Evolutionary conservation across 1,140 invertebrate species (phyloP), one percentile per base, ranked within the genome.

Genomic region (Carcinoscorpius rotundicauda): DNA sequence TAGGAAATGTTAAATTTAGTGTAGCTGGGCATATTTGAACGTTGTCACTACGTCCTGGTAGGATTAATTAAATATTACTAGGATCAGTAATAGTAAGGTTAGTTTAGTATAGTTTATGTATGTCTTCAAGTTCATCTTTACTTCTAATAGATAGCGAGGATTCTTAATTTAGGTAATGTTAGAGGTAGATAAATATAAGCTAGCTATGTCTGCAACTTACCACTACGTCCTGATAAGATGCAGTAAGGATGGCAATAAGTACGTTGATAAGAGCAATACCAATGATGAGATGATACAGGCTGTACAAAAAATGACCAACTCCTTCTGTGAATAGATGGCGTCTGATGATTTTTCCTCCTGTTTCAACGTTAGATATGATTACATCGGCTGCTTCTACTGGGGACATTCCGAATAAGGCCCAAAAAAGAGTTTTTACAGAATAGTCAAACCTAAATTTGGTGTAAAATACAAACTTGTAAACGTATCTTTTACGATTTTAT

Each of bases 221-320:
- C 1, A 64, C 53, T 4, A 87, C 84, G 69, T 79, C 76, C 72
- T 86, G 84, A 72, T 85, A 86, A 0, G 85, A 86, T 67, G 85
- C 86, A 29, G 84, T 83, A 82, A 88, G 86, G 69, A 86, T 85
- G 4, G 86, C 86, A 67, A 88, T 87, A 52, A 88, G 78, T 82
- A 87, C 87, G 75, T 88, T 88, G 52, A 88, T 73, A n/a, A 88
- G 81, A 11, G 87, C 82, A 59, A 87, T 81, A 52, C 87, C 83
- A 49, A 81, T 82, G 58, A 87, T 81, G 53, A 85, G 81, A 74
- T 85, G 81, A 69, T 84, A 86, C 53, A 77, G 78, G 6, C 81
- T 83, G 68, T 84, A 86, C 49, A 81, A 78, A 29, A 84, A 75
- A 68, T 83, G 83, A 48, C 83, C 84, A 53, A 85, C 76, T 5